Evolutionary conservation across 2,888 invertebrate species (phyloP).

Genomic region (Metallyticus violacea): DNA sequence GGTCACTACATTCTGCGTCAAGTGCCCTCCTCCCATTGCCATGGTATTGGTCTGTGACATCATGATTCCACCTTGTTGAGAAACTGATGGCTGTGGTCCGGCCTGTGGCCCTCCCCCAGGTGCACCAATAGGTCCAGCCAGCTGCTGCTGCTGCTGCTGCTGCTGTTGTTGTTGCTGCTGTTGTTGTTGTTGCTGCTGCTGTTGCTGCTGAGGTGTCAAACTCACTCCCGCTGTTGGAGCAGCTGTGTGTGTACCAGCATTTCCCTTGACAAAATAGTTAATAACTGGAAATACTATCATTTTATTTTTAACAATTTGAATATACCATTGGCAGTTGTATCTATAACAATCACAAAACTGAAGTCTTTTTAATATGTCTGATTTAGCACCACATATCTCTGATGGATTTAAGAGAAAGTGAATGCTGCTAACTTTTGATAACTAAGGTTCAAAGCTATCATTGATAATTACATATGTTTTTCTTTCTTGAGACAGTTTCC

Average conservation of each 20-base stretch:
- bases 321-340: too few relatives aligned
- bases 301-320: too few relatives aligned
- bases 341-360: too few relatives aligned
- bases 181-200: slow-evolving; percentile 43
- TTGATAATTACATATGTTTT: too few relatives aligned
- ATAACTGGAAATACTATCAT: too few relatives aligned
- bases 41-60: slow-evolving; percentile 54
- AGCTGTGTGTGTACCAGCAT: neutral
- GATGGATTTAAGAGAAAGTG: too few relatives aligned
- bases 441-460: too few relatives aligned
- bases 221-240: slow-evolving; percentile 2
- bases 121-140: neutral
- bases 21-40: slow-evolving; percentile 59
- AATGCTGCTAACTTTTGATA: too few relatives aligned
- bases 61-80: slow-evolving; percentile 45
- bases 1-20: slow-evolving; percentile 46
- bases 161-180: slow-evolving; percentile 44
- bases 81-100: neutral
- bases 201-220: slow-evolving; percentile 32
- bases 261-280: too few relatives aligned
- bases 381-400: too few relatives aligned
- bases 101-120: slow-evolving; percentile 12
- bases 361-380: too few relatives aligned
- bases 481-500: too few relatives aligned
- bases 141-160: slow-evolving; percentile 44